Conservation (phyloP, 2,113 vertebrate genomes). For the Leucoraja erinaceus region DNA sequence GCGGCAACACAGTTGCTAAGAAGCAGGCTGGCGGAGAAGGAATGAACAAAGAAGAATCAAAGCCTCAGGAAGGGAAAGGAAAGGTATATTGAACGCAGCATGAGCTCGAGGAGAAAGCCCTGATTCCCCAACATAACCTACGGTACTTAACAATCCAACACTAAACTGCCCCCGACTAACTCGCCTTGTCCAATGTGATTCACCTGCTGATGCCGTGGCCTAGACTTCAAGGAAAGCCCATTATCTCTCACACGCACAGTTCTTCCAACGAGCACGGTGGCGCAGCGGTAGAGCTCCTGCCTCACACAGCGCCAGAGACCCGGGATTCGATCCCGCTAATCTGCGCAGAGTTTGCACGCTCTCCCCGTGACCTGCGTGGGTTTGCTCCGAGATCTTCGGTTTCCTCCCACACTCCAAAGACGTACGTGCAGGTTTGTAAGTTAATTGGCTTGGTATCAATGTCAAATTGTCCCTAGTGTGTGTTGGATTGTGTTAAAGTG, state of each 20-base stretch:
- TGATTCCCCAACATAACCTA: neutral
- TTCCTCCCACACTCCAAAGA: too few relatives aligned
- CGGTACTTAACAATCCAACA: neutral
- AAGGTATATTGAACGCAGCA: neutral
- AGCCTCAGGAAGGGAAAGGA: neutral
- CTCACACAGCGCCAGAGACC: too few relatives aligned
- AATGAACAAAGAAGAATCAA: conserved; percentile 45
- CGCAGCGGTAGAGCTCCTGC: too few relatives aligned
- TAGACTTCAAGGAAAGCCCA: neutral
- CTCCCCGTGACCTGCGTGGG: too few relatives aligned
- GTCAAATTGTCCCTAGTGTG: too few relatives aligned
- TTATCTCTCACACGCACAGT: neutral
- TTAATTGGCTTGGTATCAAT: too few relatives aligned
- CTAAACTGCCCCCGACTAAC: neutral
- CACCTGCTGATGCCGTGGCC: neutral
- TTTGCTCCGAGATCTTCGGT: too few relatives aligned
- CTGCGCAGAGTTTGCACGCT: too few relatives aligned
- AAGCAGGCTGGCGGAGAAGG: conserved; percentile 44
- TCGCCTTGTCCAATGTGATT: neutral
- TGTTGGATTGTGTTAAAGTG: too few relatives aligned
- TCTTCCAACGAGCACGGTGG: neutral
- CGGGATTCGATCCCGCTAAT: too few relatives aligned
- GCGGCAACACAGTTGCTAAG: conserved; percentile 57
- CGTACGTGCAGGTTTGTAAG: too few relatives aligned
- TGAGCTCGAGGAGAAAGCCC: neutral